phyloP scores from a whole-genome alignment of 2,113 vertebrate genomes.

The Electrona antarctica region DNA sequence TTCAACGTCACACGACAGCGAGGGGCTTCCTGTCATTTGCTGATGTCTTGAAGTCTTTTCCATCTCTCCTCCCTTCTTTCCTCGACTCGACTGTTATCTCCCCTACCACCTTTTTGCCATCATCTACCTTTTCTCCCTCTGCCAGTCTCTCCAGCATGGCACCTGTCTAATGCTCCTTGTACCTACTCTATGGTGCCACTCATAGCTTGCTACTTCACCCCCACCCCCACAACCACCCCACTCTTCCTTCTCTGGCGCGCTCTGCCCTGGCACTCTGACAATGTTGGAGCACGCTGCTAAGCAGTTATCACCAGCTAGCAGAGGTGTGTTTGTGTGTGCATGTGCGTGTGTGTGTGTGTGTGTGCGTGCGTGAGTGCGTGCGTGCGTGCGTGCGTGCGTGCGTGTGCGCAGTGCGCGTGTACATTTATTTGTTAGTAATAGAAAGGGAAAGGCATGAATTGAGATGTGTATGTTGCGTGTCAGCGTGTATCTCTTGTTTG shows the following conservation, averaged over 20 bases:
- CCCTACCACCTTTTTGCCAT: constrained; percentile 59
- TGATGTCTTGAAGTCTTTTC: constrained; percentile 55
- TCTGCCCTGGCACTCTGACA: constrained; percentile 74
- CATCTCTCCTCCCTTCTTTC: constrained; percentile 43
- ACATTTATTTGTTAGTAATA: not conserved
- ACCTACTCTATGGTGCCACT: constrained; percentile 73
- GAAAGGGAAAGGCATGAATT: too few species aligned
- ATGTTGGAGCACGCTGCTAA: constrained; percentile 73
- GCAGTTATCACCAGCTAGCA: constrained; percentile 78
- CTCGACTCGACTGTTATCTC: constrained; percentile 52
- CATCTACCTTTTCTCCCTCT: constrained; percentile 43
- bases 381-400: constrained; percentile 25
- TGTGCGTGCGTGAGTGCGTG: constrained; percentile 48
- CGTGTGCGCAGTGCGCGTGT: not conserved
- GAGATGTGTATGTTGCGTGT: not conserved
- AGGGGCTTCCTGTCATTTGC: too few species aligned
- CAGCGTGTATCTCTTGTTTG: constrained; percentile 28
- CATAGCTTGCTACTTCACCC: constrained; percentile 69
- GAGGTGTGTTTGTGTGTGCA: constrained; percentile 58
- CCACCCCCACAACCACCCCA: constrained; percentile 56
- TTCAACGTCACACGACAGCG: not conserved
- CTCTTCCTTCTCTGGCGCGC: constrained; percentile 53
- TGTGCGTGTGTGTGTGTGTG: constrained; percentile 53
- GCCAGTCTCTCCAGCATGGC: constrained; percentile 61
- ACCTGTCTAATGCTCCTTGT: constrained; percentile 75